Base-by-base conservation (phyloP, 2,113 vertebrate genomes). In the Strix aluco region DNA sequence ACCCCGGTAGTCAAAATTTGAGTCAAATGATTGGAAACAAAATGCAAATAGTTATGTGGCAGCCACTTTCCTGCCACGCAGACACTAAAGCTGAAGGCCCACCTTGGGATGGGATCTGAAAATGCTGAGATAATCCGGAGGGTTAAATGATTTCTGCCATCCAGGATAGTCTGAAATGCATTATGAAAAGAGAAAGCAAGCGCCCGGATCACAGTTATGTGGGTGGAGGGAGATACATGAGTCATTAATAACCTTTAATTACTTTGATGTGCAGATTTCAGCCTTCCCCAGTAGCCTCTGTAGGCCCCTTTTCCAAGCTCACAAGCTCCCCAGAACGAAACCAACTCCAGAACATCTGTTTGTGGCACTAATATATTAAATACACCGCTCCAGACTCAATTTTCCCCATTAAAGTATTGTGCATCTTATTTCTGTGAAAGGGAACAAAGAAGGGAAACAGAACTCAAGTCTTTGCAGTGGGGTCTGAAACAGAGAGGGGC, bases 301-400 rank as follows among this genome's bases (percentile, higher is more conserved):
- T 4, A 36, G 34, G 67, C 42, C 42, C 75, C 49, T 77, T 20
- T 34, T 49, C 62, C 77, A 23, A 32, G 8, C 67, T 81, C 49
- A 22, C 27, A 57, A n/a, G 34, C 46, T 27, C 54, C 73, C 54
- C 3, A 4, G 54, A 49, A 69, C 0, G 1, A 90, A 94, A 49
- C 26, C 46, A 34, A 70, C 36, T 3, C 4, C 61, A 26, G 70
- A 38, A 40, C 26, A 38, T 17, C 29, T 3, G 5, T 10, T 38
- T 25, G 2, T 0, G 2, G 46, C 46, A 16, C 17, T 1, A 5
- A 49, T 21, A 23, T 3, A 32, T 6, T 15, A 59, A 72, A 51
- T 13, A 15, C 21, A 2, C 44, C 1, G 9, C 34, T 12, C 62
- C 5, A 23, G 34, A 55, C 67, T 51, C 22, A 3, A 7, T 16